Evolutionary conservation across 2,888 invertebrate genomes (phyloP), one percentile per base, ranked within the genome.

Genomic region (Torymus auratus): DNA sequence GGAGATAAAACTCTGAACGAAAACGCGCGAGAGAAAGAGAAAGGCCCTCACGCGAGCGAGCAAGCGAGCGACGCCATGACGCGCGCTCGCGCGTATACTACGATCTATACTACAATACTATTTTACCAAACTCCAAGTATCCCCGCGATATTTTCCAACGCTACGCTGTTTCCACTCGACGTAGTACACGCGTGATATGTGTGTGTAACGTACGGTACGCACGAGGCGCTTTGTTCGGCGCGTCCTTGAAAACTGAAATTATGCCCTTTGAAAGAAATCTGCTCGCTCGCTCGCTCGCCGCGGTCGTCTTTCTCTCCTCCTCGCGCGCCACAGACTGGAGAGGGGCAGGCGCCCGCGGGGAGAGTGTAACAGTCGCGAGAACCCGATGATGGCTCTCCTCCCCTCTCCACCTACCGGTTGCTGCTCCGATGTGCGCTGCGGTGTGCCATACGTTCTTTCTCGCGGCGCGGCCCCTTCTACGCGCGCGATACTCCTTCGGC

Each of bases 201-300:
- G 20, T 20, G 20, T 20, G 20, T 20, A 2, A 20, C 20, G 20
- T 20, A 20, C 20, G 20, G 20, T 20, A 28, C 28, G 28, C 28
- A 28, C 28, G 28, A 28, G 28, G 62, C 76, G 71, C 74, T 80
- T 64, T 79, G 58, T 74, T 41, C 58, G 82, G 84, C 86, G 86
- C 88, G 90, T 89, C 91, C 91, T 91, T 91, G 90, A 90, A 90
- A 91, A 90, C 89, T 90, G 89, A 91, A 90, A 90, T 90, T 89
- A 89, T 90, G 89, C 90, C 91, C 90, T 91, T 90, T 89, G 90
- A 89, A 88, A 91, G 90, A 90, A 90, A 90, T 90, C 90, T 89
- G 87, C 85, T 87, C 85, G 87, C 67, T 77, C 78, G 83, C 80
- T 67, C 67, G 23, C 20, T 64, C 14, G 70, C 77, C 50, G 58